Evolutionary conservation across 1,140 invertebrate species (phyloP).

Genomic region (Sinella curviseta): DNA sequence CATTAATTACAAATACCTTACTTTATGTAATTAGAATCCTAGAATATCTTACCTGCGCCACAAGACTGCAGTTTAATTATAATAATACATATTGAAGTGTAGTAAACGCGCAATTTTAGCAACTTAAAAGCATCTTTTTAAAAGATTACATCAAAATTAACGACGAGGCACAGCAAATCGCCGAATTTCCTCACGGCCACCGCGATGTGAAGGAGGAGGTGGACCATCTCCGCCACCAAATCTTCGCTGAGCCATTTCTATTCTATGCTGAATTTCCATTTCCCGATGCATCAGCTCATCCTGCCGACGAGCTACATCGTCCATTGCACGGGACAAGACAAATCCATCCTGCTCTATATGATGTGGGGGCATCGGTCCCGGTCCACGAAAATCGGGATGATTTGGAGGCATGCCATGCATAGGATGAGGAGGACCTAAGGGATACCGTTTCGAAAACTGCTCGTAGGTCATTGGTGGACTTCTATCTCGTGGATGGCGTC

Average conservation of each 20-base stretch:
- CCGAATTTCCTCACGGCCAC: background rate
- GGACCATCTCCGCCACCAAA: background rate
- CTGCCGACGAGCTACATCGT: background rate
- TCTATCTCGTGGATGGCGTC: background rate
- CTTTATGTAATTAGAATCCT: no score
- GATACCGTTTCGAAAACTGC: background rate
- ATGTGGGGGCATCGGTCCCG: background rate
- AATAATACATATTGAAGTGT: no score
- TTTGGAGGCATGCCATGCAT: background rate
- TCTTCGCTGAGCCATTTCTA: background rate
- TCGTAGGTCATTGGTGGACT: background rate
- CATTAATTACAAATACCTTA: no score
- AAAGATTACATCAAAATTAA: background rate
- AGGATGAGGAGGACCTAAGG: background rate
- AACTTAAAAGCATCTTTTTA: no score
- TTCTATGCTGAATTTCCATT: slow-evolving; percentile 4
- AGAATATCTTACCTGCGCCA: no score
- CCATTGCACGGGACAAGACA: background rate
- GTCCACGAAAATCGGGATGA: background rate
- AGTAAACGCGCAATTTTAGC: no score
- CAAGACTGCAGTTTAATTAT: no score
- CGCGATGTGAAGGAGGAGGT: background rate
- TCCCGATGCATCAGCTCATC: background rate
- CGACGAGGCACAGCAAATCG: background rate
- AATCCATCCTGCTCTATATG: background rate